Evolutionary conservation across 2,113 vertebrate genomes (phyloP).

Genomic region (Ictalurus furcatus): DNA sequence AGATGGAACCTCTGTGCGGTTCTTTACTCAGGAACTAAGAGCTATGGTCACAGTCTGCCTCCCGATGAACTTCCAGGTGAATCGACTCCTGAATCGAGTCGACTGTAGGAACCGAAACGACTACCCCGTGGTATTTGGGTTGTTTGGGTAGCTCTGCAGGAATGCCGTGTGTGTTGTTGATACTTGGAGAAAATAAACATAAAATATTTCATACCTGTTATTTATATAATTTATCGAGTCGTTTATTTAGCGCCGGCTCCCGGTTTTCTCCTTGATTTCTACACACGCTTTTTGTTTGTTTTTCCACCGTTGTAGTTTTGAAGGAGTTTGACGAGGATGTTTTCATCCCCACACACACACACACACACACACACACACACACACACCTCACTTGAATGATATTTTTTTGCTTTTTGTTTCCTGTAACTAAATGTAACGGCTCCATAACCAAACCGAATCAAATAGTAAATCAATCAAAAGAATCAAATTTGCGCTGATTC

Average conservation of each 20-base stretch:
- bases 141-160: neutral
- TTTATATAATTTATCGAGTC: no score
- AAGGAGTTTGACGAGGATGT: neutral
- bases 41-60: neutral
- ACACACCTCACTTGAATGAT: no score
- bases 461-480: neutral
- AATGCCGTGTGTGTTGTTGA: neutral
- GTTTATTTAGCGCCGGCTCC: neutral
- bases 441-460: neutral
- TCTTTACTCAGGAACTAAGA: neutral
- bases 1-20: neutral
- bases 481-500: neutral
- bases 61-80: no score
- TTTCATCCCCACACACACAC: neutral
- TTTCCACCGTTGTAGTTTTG: neutral
- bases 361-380: no score
- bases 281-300: neutral
- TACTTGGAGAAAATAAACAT: neutral
- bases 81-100: neutral
- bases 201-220: no score
- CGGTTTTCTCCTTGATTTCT: neutral
- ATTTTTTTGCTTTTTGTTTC: no score
- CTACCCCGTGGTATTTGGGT: no score
- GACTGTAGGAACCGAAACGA: neutral
- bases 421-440: no score